Evolutionary conservation across 2,113 vertebrate genomes (phyloP).

Genomic region (Chlorocebus sabaeus): DNA sequence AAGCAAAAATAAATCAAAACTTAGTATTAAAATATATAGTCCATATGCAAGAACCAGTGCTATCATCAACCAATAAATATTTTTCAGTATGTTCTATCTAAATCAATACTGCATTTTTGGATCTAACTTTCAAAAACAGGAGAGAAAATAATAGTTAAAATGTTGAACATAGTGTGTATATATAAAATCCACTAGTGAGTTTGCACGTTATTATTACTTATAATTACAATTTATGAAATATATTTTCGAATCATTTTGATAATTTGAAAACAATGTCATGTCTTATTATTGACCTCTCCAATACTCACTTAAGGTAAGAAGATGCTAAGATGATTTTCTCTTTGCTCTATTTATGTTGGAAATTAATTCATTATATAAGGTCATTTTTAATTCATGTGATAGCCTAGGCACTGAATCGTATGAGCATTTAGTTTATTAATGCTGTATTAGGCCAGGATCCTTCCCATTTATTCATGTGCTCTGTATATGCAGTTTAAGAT

Average conservation of each 20-base stretch:
- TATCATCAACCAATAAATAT: background rate
- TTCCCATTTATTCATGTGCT: background rate
- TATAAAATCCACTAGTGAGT: background rate
- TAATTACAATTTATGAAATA: background rate
- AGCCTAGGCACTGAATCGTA: background rate
- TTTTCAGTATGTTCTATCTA: background rate
- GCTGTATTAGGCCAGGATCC: background rate
- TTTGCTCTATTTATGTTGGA: background rate
- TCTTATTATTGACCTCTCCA: background rate
- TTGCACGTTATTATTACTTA: background rate
- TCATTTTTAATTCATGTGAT: slow-evolving; percentile 10
- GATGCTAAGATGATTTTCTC: background rate
- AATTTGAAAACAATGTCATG: background rate
- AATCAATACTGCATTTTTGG: background rate
- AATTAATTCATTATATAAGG: background rate
- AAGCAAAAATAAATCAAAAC: slow-evolving; percentile 13
- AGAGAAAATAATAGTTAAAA: background rate
- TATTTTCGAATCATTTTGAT: slow-evolving; percentile 10
- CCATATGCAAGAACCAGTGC: background rate
- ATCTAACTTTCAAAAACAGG: background rate
- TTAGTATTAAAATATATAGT: slow-evolving; percentile 3
- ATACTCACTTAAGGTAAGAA: background rate
- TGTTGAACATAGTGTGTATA: background rate
- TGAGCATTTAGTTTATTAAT: background rate
- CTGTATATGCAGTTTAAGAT: background rate